Evolutionary conservation across 2,113 vertebrate species (phyloP), one percentile per base, ranked within the genome.

Genomic region (Phrynosoma blainvillii): DNA sequence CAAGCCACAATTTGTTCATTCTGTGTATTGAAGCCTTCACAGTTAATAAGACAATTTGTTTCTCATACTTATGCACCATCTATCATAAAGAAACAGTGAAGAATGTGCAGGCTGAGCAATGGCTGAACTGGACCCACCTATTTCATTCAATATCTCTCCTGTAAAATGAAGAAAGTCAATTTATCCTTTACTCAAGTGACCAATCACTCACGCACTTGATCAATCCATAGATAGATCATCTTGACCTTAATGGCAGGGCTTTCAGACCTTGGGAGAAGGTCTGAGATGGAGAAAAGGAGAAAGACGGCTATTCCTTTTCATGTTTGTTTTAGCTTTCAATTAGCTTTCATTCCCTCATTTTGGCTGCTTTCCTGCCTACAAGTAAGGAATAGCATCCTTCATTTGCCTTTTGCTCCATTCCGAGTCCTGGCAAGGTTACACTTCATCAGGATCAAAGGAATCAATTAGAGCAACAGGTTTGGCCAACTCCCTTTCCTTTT

Each of bases 381-480:
- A 71, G 47, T 47, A 47, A 47, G 42, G 7, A 23, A 52, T 93
- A 66, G 90, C 81, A 66, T 82, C 85, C 65, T 23, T 13, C 87
- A 91, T 92, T 95, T 89, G 87, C 12, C 47, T 88, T 84, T 32
- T 91, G 68, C 82, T 94, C 85, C 74, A 77, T 89, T 65, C 4
- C 62, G 20, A 65, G 13, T 16, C 62, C 11, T 87, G 81, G 84
- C 93, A 88, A 89, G 88, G 88, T 92, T 92, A 92, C 89, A 65
- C 94, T 96, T 95, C 94, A 82, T 90, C 91, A 85, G 87, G 77
- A 95, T 82, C 84, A 89, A 83, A 94, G 86, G 88, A 92, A 94
- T 68, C 94, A 95, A 95, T 96, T 96, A 96, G 87, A 89, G 80
- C 42, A 52, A 94, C 93, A 95, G 92, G 88, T 96, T 95, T 95